These are phyloP conservation scores for Barypeithes pellucidus DNA, from an alignment of 2,888 invertebrate genomes.

Conservation along the genomic window DNA sequence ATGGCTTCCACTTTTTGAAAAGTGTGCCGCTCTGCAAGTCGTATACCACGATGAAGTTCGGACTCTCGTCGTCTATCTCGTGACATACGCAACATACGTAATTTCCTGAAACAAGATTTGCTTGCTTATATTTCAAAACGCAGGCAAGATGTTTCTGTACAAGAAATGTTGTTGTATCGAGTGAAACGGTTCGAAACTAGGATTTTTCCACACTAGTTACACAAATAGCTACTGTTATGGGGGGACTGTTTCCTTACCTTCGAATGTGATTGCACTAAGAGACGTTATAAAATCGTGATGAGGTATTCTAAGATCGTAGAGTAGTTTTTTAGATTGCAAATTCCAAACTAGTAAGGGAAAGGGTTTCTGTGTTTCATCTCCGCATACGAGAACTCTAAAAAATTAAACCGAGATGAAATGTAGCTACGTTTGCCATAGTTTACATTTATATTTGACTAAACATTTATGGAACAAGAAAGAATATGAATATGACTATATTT, in stretches of 20 bases:
- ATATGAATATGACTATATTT: no score
- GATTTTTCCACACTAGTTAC: no score
- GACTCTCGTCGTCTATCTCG: slow-evolving; percentile 84
- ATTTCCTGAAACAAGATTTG: slow-evolving; percentile 71
- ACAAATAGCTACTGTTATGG: no score
- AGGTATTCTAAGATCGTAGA: slow-evolving; percentile 90
- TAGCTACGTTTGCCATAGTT: no score
- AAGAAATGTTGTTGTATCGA: no score
- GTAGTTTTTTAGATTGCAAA: slow-evolving; percentile 84
- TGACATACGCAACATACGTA: slow-evolving; percentile 82
- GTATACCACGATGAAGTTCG: slow-evolving; percentile 93
- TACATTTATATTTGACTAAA: no score
- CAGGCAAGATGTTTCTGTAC: no score
- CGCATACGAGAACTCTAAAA: slow-evolving; percentile 86
- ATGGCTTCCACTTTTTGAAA: slow-evolving; percentile 94
- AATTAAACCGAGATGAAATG: no score
- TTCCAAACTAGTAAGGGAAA: slow-evolving; percentile 94
- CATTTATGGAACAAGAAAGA: no score
- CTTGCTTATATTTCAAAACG: no score
- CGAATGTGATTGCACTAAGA: slow-evolving; percentile 88
- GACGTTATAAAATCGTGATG: slow-evolving; percentile 92
- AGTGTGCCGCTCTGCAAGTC: slow-evolving; percentile 92
- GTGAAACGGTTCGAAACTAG: no score
- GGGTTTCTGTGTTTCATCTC: slow-evolving; percentile 94
- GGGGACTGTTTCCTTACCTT: slow-evolving; percentile 74